Base-by-base conservation (phyloP, 2,888 invertebrate species). In the Hypena proboscidalis region DNA sequence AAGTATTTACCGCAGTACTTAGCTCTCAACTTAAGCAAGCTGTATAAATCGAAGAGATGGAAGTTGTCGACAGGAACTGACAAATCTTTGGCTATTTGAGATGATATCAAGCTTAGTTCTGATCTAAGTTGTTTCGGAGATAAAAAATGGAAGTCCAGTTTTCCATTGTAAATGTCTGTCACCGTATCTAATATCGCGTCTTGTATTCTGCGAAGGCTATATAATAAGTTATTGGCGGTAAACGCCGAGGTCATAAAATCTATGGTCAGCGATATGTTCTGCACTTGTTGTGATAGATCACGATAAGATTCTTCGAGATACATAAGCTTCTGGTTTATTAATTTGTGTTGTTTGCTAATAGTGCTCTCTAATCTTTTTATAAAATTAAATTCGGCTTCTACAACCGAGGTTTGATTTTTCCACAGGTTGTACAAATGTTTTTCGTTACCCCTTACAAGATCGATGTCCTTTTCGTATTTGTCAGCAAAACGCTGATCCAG, bases 391-490 rank as follows among this genome's bases (percentile, higher is more conserved):
- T n/a, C n/a, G n/a, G n/a, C n/a, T n/a, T n/a, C n/a, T n/a, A n/a
- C n/a, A n/a, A n/a, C n/a, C n/a, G n/a, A n/a, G n/a, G n/a, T n/a
- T n/a, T n/a, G n/a, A n/a, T n/a, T n/a, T n/a, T n/a, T n/a, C n/a
- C 25, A 38, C 3, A 38, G 31, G 11, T 31, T 31, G 11, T 25
- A 38, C 6, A 36, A 14, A 30, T 38, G 30, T 6, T 38, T 22
- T 2, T 38, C 37, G 13, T 38, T 38, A 4, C 10, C 2, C 14
- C 19, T 30, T 17, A 37, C 14, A 10, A 37, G 37, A 15, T 29
- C 21, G 7, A 21, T 21, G 7, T 21, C 21, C 21, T n/a, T n/a
- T n/a, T n/a, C n/a, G n/a, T n/a, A n/a, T n/a, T n/a, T n/a, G n/a
- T n/a, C n/a, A n/a, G n/a, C n/a, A n/a, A n/a, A n/a, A n/a, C n/a